Evolutionary conservation across 2,888 invertebrate species (phyloP), one percentile per base, ranked within the genome.

Genomic region (Adelognathus sp.): DNA sequence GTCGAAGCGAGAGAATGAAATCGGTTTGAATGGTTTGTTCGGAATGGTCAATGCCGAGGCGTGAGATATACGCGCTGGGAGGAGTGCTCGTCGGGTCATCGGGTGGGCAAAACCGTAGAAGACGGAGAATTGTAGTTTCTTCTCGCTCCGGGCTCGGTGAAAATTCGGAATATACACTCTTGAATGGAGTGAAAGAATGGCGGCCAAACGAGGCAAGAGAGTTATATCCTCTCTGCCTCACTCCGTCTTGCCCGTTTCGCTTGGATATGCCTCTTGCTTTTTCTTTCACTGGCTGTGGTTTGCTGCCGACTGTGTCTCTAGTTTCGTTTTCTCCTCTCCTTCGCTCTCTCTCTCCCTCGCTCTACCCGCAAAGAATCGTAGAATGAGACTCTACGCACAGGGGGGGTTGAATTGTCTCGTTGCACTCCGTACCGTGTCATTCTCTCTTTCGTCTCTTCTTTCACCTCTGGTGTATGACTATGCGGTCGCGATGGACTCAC

Each of bases 31-130:
- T 86, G 88, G 89, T 87, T 84, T 79, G 76, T 73, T 79, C 70
- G 66, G n/a, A 46, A 81, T 86, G 88, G 89, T 89, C 88, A 89
- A 89, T 89, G 88, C 83, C 86, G 85, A 88, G 88, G 89, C 88
- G 89, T 88, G 89, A 89, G 87, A 86, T 41, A 71, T 39, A 58
- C 41, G 29, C 27, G 52, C 36, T 9, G 70, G 54, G 61, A 60
- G 54, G 41, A 44, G 64, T 64, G 44, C 39, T 33, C 14, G 78
- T 70, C 73, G 78, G 77, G 58, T 54, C 18, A 31, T 33, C 29
- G 56, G 21, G n/a, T n/a, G n/a, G n/a, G n/a, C n/a, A n/a, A 71
- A 33, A 36, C 46, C 46, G 46, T 46, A 46, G 46, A 18, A 21
- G 21, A 61, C 69, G 39, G 60, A 16, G 76, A 79, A 80, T 78